These are phyloP conservation scores for Oncorhynchus clarkii DNA, from an alignment of 2,113 vertebrate genomes.

Conservation along the genomic window DNA sequence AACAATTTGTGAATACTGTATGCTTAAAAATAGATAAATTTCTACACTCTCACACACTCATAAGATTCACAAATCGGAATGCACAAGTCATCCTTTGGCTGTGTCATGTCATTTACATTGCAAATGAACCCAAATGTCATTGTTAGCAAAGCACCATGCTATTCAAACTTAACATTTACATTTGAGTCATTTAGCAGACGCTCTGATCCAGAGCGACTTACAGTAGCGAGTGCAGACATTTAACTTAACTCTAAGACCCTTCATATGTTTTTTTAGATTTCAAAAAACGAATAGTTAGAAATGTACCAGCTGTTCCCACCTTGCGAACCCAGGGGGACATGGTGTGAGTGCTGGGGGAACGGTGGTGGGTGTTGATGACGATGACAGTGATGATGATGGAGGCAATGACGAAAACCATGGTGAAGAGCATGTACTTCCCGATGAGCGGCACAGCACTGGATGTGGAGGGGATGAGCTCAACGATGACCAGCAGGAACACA, in stretches of 20 bases:
- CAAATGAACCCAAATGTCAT: neutral
- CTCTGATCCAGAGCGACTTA: no score
- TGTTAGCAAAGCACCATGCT: neutral
- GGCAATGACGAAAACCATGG: constrained; percentile 81
- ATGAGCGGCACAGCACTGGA: constrained; percentile 83
- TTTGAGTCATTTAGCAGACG: no score
- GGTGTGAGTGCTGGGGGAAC: constrained; percentile 80
- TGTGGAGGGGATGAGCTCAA: constrained; percentile 84
- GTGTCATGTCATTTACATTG: neutral
- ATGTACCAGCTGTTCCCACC: constrained; percentile 60
- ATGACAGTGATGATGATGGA: constrained; percentile 84
- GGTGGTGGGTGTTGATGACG: constrained; percentile 84
- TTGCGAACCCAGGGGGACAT: constrained; percentile 83
- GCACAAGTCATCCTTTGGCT: neutral
- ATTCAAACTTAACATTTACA: neutral
- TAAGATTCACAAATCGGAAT: neutral
- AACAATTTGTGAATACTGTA: no score
- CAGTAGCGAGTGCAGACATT: no score
- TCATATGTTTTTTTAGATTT: no score
- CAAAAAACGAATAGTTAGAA: neutral
- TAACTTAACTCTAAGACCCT: no score
- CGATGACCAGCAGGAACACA: constrained; percentile 83
- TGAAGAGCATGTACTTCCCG: constrained; percentile 85
- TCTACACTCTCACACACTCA: neutral
- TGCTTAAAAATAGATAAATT: no score